Base-by-base conservation (phyloP, 2,888 invertebrate genomes). In the Bedellia somnulentella region DNA sequence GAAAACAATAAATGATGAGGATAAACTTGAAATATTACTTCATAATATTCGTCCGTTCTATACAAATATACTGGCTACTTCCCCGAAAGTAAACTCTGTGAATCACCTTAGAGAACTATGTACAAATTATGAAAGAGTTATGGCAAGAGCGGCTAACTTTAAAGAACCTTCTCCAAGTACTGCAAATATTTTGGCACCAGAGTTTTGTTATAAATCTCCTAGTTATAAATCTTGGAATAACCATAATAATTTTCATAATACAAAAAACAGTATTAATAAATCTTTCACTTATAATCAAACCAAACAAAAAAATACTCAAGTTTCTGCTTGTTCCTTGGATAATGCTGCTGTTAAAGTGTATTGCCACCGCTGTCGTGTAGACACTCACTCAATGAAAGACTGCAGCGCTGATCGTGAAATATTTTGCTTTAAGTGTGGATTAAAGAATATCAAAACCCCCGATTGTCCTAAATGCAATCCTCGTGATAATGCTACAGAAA, bases 371-470 rank as follows among this genome's bases (percentile, higher is more conserved):
- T 28, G 28, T 15, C 11, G 9, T 5, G 18, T 18, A 5, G 9
- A 11, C 12, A 11, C 17, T n/a, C 28, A 28, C 21, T 3, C 15
- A 15, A 28, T 28, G 28, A 10, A 9, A 5, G 12, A 18, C 3
- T 28, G 28, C 16, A 17, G 6, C 3, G 28, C 28, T 11, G 18
- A 15, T 9, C 17, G 18, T 11, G 16, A 14, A 5, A 13, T 28
- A 2, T 18, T 18, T 9, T 28, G 28, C 13, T 28, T 28, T 15
- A 8, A 10, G n/a, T 28, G 28, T 12, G 28, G 28, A 3, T 12
- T 18, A 13, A n/a, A 12, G n/a, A 4, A 18, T 5, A 21, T 28
- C 4, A 18, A 21, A 5, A 4, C 9, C 1, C 28, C 28, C 12
- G 28, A 28, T 11, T 28, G 28, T 21, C 15, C 18, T 13, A 18